Percentiles rank a stretch among this genome's conserved stretches.
Evolutionary conservation across 1,140 invertebrate genomes (phyloP).

Genomic region (Spodoptera frugiperda): DNA sequence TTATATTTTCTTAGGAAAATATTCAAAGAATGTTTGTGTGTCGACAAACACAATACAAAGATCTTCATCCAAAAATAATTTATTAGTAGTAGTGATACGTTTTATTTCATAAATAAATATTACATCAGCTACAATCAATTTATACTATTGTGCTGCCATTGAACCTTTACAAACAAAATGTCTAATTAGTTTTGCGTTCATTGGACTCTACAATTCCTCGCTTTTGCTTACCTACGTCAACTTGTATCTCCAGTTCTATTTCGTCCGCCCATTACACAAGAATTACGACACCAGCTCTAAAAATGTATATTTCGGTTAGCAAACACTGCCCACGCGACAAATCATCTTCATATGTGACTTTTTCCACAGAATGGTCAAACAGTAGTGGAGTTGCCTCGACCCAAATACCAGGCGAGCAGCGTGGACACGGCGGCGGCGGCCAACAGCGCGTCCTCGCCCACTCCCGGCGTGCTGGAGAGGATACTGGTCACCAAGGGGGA

Average conservation of each 20-base stretch:
- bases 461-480: conserved; percentile 98
- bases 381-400: conserved; percentile 65
- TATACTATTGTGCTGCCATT: no score
- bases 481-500: conserved; percentile 92
- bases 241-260: not conserved
- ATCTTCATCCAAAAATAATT: no score
- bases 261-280: not conserved
- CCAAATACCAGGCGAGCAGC: conserved; percentile 64
- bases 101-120: no score
- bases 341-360: conserved; percentile 23
- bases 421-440: conserved; percentile 76
- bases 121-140: no score
- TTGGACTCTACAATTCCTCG: no score
- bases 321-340: not conserved
- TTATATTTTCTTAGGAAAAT: no score
- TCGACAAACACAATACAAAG: no score
- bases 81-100: no score
- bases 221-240: no score
- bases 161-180: no score
- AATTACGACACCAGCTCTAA: not conserved
- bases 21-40: no score
- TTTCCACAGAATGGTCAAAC: conserved; percentile 73
- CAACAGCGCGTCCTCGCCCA: conserved; percentile 93
- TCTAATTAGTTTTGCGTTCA: no score
- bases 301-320: conserved; percentile 1